These are phyloP conservation scores for Chelonus insularis DNA, from an alignment of 1,140 invertebrate genomes.

Conservation along the genomic window DNA sequence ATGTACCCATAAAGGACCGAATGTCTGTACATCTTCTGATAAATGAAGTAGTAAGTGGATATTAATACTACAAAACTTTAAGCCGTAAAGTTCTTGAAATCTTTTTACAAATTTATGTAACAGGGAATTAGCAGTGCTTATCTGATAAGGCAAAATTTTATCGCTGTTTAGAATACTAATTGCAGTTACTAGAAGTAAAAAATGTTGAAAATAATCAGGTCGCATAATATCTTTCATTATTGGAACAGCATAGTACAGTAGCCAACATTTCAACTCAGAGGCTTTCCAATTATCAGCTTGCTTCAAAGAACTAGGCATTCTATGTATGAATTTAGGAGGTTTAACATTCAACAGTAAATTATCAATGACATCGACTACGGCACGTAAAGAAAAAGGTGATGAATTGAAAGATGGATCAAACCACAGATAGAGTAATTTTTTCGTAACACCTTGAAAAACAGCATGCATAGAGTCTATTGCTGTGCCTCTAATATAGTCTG, in stretches of 20 bases:
- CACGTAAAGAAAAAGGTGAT: background rate
- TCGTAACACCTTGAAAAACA: background rate
- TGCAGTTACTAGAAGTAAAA: background rate
- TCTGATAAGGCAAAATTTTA: background rate
- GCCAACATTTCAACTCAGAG: slow-evolving; percentile 8
- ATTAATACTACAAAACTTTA: slow-evolving; percentile 10
- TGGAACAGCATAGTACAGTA: background rate
- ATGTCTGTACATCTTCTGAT: slow-evolving; percentile 4
- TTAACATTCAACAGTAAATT: background rate
- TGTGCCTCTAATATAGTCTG: background rate
- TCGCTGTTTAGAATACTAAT: slow-evolving; percentile 2
- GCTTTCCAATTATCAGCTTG: background rate
- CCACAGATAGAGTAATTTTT: slow-evolving; percentile 2
- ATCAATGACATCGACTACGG: background rate
- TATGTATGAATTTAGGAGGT: slow-evolving; percentile 14
- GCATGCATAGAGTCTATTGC: background rate
- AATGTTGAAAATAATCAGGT: slow-evolving; percentile 8
- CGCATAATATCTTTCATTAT: background rate
- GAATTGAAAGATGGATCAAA: background rate
- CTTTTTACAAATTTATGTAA: background rate
- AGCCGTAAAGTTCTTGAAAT: background rate
- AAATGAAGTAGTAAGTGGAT: slow-evolving; percentile 8
- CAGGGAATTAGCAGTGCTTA: background rate
- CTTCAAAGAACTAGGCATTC: background rate
- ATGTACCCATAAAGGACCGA: slow-evolving; percentile 7